phyloP scores from a whole-genome alignment of 2,888 invertebrate genomes.

The Ypsolopha scabrella region DNA sequence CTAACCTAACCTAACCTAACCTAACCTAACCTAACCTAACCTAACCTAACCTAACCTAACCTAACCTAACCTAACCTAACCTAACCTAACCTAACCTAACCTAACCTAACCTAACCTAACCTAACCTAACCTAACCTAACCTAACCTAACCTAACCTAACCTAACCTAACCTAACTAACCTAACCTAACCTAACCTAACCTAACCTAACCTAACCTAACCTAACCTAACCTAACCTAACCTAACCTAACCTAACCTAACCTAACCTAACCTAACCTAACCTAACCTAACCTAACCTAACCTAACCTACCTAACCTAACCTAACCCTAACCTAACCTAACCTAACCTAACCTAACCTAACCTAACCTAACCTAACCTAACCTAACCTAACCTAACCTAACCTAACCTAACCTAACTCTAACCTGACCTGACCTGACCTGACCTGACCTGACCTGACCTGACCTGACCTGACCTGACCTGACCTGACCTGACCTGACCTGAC shows the following conservation, averaged over 20 bases:
- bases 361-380: not conserved
- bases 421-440: not conserved
- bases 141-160: conserved; percentile 10
- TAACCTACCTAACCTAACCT: not conserved
- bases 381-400: conserved; percentile 1
- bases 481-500: not conserved
- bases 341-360: not conserved
- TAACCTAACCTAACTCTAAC: conserved; percentile 3
- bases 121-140: conserved; percentile 7
- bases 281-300: not conserved
- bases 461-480: not conserved
- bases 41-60: not conserved
- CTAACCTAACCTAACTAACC: conserved; percentile 10
- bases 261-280: conserved; percentile 1
- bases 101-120: conserved; percentile 3
- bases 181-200: not conserved
- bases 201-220: not conserved
- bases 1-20: conserved; percentile 4
- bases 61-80: conserved; percentile 1
- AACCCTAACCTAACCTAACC: conserved; percentile 1
- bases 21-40: conserved; percentile 1
- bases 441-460: not conserved
- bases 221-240: conserved; percentile 1
- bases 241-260: conserved; percentile 1
- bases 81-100: not conserved